Percentiles rank a stretch among this genome's conserved stretches.
Conservation (phyloP, 2,888 invertebrate species). For the Pachycephus smyrnensis region DNA sequence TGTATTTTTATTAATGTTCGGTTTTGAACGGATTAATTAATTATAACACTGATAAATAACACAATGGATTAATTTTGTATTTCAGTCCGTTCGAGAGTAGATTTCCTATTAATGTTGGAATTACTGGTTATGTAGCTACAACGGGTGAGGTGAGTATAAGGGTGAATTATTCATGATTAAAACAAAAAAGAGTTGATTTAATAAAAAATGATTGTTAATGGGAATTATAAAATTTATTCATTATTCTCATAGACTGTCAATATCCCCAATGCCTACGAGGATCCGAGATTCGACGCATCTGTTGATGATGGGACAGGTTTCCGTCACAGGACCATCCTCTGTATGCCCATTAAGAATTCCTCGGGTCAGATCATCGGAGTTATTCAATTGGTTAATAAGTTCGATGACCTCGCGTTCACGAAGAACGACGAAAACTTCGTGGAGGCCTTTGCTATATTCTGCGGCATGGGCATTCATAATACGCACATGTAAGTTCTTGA, state of each 20-base stretch:
- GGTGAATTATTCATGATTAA: neutral
- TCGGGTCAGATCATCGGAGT: slow-evolving; percentile 93
- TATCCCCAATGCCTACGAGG: slow-evolving; percentile 90
- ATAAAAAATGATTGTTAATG: neutral
- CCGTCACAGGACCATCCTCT: slow-evolving; percentile 89
- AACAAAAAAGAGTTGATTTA: neutral
- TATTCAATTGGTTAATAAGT: slow-evolving; percentile 92
- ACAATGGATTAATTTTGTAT: slow-evolving; percentile 39
- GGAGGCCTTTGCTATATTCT: slow-evolving; percentile 97
- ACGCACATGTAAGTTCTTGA: slow-evolving; percentile 81
- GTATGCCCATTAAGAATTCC: slow-evolving; percentile 97
- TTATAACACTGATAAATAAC: slow-evolving; percentile 2
- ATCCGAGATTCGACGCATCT: slow-evolving; percentile 87
- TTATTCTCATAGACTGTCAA: slow-evolving; percentile 81
- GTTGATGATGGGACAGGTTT: slow-evolving; percentile 88
- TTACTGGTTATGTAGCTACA: slow-evolving; percentile 94
- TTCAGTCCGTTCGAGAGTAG: slow-evolving; percentile 89
- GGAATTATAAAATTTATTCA: neutral
- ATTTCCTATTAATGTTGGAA: slow-evolving; percentile 95
- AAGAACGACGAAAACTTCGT: slow-evolving; percentile 97
- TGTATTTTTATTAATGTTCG: slow-evolving; percentile 17
- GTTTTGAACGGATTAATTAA: neutral
- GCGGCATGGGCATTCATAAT: slow-evolving; percentile 97
- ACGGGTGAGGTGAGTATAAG: slow-evolving; percentile 86
- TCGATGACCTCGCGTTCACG: slow-evolving; percentile 89